Evolutionary conservation across 2,797 vertebrate genomes (phyloP).

Genomic region (Distichodus sexfasciatus): DNA sequence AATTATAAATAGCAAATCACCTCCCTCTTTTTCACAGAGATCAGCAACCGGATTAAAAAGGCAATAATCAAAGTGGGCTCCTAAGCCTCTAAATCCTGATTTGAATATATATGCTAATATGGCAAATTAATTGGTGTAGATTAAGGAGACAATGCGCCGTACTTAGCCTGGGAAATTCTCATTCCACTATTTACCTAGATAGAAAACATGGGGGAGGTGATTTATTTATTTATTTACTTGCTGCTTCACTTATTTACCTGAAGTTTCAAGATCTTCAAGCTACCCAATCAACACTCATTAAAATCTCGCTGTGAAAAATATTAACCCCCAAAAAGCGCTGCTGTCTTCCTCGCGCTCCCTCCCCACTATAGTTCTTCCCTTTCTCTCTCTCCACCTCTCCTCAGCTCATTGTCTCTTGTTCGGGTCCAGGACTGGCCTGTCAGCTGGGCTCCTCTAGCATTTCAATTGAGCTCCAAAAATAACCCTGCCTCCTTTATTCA

Average conservation of each 20-base stretch:
- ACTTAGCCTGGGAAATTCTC: background rate
- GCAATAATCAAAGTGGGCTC: constrained; percentile 74
- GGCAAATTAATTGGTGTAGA: constrained; percentile 58
- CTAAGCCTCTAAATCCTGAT: constrained; percentile 75
- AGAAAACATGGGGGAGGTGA: background rate
- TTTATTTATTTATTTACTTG: background rate
- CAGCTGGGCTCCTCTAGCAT: constrained; percentile 66
- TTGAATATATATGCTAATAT: constrained; percentile 81
- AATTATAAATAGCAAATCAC: constrained; percentile 61
- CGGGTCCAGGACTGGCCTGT: constrained; percentile 64
- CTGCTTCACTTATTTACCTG: too few relatives aligned
- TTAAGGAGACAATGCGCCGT: background rate
- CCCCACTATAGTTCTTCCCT: background rate
- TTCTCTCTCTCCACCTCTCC: constrained; percentile 43
- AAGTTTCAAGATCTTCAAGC: background rate
- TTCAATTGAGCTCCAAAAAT: constrained; percentile 84
- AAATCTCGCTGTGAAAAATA: constrained; percentile 17
- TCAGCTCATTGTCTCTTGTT: constrained; percentile 63
- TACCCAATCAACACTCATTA: background rate
- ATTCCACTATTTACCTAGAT: background rate
- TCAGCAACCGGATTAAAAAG: constrained; percentile 64
- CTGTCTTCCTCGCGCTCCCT: constrained; percentile 3
- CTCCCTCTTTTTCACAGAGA: constrained; percentile 63
- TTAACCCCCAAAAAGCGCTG: too few relatives aligned
- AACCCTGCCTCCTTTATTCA: constrained; percentile 79